Evolutionary conservation across 1,140 invertebrate genomes (phyloP).

Genomic region (Ladona fulva): DNA sequence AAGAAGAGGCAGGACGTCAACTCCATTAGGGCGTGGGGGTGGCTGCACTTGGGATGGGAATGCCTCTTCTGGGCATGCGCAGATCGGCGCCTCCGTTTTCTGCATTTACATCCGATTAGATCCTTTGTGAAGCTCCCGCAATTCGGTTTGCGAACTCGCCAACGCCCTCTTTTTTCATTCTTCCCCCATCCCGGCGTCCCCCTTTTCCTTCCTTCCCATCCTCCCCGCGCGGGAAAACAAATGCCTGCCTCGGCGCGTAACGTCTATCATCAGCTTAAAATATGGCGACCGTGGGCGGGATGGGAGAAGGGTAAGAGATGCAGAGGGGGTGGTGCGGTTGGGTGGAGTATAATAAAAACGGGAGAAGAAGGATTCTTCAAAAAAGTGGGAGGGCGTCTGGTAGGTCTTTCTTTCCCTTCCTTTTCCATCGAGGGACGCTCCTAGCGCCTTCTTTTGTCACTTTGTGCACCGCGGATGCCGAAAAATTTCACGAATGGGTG

Average conservation of each 20-base stretch:
- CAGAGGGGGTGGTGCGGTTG: neutral
- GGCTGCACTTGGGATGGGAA: too few species aligned
- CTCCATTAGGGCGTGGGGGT: neutral
- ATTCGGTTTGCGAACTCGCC: neutral
- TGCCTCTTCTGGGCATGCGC: neutral
- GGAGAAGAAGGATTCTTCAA: neutral
- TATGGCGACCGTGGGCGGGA: neutral
- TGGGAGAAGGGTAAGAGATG: neutral
- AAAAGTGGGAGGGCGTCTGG: neutral
- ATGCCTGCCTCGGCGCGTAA: neutral
- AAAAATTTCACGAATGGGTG: neutral
- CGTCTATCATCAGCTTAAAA: neutral
- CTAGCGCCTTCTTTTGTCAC: neutral
- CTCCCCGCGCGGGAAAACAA: neutral
- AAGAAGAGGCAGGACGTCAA: neutral
- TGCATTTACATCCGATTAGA: constrained; percentile 6
- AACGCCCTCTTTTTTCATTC: neutral
- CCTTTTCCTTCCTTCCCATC: neutral
- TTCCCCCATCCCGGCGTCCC: neutral
- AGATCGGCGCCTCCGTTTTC: neutral
- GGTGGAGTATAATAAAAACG: neutral
- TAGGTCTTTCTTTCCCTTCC: too few species aligned
- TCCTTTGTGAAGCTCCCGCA: neutral
- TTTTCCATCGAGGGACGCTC: too few species aligned
- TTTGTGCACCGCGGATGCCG: constrained; percentile 1